phyloP scores from a whole-genome alignment of 2,888 invertebrate species.

The Agrotis exclamationis region DNA sequence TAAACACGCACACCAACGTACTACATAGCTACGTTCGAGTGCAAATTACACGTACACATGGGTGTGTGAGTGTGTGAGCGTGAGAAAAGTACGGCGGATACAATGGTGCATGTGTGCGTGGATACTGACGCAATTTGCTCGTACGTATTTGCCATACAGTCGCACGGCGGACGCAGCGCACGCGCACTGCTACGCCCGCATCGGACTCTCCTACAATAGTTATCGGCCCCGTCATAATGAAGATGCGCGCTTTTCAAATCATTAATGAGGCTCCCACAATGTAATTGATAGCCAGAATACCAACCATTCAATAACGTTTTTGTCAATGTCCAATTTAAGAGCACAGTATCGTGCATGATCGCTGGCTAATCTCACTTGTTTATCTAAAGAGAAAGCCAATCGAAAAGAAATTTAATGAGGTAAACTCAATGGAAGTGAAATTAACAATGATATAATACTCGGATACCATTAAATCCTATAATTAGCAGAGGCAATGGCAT shows the following conservation, averaged over 20 bases:
- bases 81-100: slow-evolving; percentile 89
- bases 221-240: slow-evolving; percentile 85
- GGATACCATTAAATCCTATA: slow-evolving; percentile 77
- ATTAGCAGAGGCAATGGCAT: slow-evolving; percentile 78
- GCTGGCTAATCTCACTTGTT: slow-evolving; percentile 78
- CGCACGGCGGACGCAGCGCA: slow-evolving; percentile 63
- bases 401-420: slow-evolving; percentile 71
- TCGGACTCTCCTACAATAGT: slow-evolving; percentile 83
- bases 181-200: slow-evolving; percentile 83
- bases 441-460: slow-evolving; percentile 75
- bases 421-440: slow-evolving; percentile 74
- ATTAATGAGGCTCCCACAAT: slow-evolving; percentile 86
- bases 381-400: slow-evolving; percentile 74
- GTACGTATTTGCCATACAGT: slow-evolving; percentile 70
- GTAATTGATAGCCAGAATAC: slow-evolving; percentile 77
- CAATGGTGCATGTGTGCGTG: slow-evolving; percentile 80
- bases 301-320: slow-evolving; percentile 77
- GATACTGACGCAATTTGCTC: slow-evolving; percentile 77
- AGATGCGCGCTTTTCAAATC: slow-evolving; percentile 87
- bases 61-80: slow-evolving; percentile 87
- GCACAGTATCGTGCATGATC: slow-evolving; percentile 77
- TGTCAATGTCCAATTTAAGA: slow-evolving; percentile 82
- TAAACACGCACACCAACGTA: slow-evolving; percentile 82
- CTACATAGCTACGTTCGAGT: slow-evolving; percentile 77
- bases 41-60: slow-evolving; percentile 82